Percentiles rank a stretch among this genome's conserved stretches.
Evolutionary conservation across 2,888 invertebrate species (phyloP).

Genomic region (Harmothoe impar): DNA sequence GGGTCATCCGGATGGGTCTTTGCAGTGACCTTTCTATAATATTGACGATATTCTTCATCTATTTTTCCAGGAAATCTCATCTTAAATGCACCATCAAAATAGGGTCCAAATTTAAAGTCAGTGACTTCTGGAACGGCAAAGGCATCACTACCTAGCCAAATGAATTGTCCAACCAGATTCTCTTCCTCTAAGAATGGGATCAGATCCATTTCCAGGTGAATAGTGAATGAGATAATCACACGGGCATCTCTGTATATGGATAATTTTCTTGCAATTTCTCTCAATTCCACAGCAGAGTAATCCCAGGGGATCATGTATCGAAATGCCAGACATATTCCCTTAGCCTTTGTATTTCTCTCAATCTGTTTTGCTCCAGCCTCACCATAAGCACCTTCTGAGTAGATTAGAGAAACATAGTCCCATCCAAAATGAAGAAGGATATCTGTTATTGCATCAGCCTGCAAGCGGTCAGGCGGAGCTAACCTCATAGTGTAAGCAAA

Average conservation of each 20-base stretch:
- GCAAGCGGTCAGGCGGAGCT: slow-evolving; percentile 56
- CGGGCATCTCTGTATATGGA: background rate
- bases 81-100: background rate
- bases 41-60: background rate
- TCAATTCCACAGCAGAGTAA: background rate
- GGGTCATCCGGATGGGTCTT: slow-evolving; percentile 49
- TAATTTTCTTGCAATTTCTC: background rate
- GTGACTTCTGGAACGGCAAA: background rate
- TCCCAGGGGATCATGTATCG: slow-evolving; percentile 26
- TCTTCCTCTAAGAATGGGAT: background rate
- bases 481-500: slow-evolving; percentile 47
- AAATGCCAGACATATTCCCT: slow-evolving; percentile 44
- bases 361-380: slow-evolving; percentile 50
- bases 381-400: slow-evolving; percentile 47
- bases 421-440: background rate
- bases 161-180: background rate
- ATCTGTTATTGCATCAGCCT: slow-evolving; percentile 31
- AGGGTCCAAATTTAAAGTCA: background rate
- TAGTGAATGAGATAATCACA: background rate
- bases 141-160: background rate
- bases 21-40: background rate
- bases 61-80: background rate
- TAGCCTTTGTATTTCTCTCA: background rate
- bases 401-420: slow-evolving; percentile 33
- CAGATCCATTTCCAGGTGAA: background rate